Evolutionary conservation across 2,888 invertebrate genomes (phyloP), one percentile per base, ranked within the genome.

Genomic region (Congeria kusceri): DNA sequence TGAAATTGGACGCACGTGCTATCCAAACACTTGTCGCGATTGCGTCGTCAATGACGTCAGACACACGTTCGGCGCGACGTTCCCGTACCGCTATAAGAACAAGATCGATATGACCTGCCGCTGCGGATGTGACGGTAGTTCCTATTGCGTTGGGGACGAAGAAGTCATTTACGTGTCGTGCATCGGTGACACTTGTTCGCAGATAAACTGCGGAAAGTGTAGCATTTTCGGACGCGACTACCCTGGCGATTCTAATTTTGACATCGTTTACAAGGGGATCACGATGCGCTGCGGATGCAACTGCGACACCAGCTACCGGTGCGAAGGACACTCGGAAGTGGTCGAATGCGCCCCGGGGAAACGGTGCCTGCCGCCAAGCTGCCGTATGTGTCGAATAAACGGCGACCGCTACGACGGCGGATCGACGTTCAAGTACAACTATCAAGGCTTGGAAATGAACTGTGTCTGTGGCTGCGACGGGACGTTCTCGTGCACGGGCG

Each of bases 401-500:
- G 83, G 85, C 0, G 61, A 68, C 7, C 65, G 75, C 25, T 82
- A 85, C 39, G 62, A 76, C 2, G 89, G 87, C 11, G 82, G 87
- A 29, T 49, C 78, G 0, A 72, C 69, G n/a, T 91, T 91, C 44
- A 68, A 87, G 25, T 73, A 85, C 27, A 76, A 77, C 9, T 86
- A 87, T 47, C 83, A 86, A 3, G 87, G 88, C 39, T 76, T 84
- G 20, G 77, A 85, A 57, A 88, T 88, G 81, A 81, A 84, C 18
- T 91, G 91, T 59, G 74, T 86, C 23, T 90, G 91, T 73, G 80
- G 83, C 29, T 90, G 89, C 64, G 88, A 89, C 65, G 90, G 89
- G 4, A 70, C 79, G 9, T 83, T 80, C 25, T 75, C 56, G 28
- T 83, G 83, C 27, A 23, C 20, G 15, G 83, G 83, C 1, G 29